phyloP scores from a whole-genome alignment of 2,888 invertebrate species.

The Agrochola lota region DNA sequence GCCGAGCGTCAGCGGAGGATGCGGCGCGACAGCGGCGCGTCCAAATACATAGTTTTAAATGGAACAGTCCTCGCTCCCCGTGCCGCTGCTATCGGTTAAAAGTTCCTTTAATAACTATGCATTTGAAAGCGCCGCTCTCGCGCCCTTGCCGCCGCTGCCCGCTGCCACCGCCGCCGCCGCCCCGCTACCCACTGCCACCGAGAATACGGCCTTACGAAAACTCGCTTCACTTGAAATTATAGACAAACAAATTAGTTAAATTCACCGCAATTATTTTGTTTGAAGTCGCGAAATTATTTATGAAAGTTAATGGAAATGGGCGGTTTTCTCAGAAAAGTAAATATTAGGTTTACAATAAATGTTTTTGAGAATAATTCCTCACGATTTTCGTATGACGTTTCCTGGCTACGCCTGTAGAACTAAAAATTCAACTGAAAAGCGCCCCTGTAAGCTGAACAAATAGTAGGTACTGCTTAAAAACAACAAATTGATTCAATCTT shows the following conservation, averaged over 20 bases:
- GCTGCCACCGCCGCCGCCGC: too few species aligned
- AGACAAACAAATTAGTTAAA: conserved; percentile 21
- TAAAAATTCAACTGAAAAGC: background rate
- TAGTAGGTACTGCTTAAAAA: background rate
- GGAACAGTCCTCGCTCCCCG: too few species aligned
- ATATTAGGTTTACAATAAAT: background rate
- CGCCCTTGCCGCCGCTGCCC: too few species aligned
- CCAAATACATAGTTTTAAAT: too few species aligned
- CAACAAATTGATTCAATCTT: too few species aligned
- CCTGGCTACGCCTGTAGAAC: too few species aligned
- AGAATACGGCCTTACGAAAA: background rate
- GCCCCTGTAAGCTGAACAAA: background rate
- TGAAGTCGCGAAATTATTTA: conserved; percentile 8
- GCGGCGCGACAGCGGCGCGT: too few species aligned
- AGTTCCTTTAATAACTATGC: too few species aligned
- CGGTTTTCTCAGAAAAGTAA: background rate
- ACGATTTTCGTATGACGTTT: background rate
- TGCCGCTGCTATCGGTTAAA: too few species aligned
- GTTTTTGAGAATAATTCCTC: background rate
- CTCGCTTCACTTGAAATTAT: conserved; percentile 26
- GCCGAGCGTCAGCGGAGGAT: too few species aligned
- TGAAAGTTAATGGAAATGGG: conserved; percentile 4
- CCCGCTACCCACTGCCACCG: too few species aligned
- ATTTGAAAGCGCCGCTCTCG: too few species aligned
- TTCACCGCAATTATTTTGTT: conserved; percentile 25